Evolutionary conservation across 2,888 invertebrate genomes (phyloP).

Genomic region (Calameuta idolon): DNA sequence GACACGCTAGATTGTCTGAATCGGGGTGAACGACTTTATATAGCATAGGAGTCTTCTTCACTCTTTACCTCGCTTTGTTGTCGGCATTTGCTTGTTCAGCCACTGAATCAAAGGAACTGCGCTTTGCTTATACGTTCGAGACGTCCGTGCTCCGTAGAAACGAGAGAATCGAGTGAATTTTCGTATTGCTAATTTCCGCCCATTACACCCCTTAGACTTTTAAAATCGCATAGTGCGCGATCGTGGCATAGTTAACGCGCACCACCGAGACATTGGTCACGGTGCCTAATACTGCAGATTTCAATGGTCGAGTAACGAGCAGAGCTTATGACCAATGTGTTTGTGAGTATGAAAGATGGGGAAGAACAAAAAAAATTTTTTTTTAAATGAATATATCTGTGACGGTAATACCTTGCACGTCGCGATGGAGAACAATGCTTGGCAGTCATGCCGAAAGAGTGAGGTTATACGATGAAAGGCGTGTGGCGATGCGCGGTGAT

Average conservation of each 20-base stretch:
- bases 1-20: conserved; percentile 67
- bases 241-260: background rate
- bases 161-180: background rate
- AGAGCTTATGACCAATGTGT: background rate
- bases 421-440: background rate
- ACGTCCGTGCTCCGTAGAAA: background rate
- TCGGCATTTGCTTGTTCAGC: conserved; percentile 51
- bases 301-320: background rate
- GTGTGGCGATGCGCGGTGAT: conserved; percentile 1
- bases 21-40: conserved; percentile 68
- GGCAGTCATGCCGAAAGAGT: background rate
- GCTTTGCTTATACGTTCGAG: conserved; percentile 10
- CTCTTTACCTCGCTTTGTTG: conserved; percentile 29
- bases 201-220: background rate
- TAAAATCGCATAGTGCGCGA: background rate
- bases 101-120: conserved; percentile 46
- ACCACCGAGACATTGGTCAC: background rate
- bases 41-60: conserved; percentile 40
- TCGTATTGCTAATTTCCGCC: background rate
- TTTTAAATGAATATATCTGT: background rate
- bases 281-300: background rate
- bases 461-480: background rate
- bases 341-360: background rate
- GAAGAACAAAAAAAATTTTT: background rate
- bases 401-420: background rate